These are phyloP conservation scores for Papilio aristodemus DNA, from an alignment of 1,140 invertebrate species.

Conservation along the genomic window DNA sequence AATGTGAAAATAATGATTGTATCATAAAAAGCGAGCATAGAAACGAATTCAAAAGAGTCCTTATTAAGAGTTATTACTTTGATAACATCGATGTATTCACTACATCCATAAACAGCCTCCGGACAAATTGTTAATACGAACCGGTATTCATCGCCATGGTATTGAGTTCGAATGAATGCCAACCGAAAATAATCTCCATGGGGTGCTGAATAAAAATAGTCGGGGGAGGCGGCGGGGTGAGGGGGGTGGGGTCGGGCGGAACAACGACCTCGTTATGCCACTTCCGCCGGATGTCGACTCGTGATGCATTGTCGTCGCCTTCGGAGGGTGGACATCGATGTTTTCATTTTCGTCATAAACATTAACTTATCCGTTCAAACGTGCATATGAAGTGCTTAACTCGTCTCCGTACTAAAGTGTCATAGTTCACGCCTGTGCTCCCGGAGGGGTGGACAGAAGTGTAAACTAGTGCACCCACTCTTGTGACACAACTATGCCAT, in stretches of 20 bases:
- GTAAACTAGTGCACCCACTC: too few species aligned
- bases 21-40: slow-evolving; percentile 22
- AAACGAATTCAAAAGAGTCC: slow-evolving; percentile 36
- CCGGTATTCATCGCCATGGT: slow-evolving; percentile 69
- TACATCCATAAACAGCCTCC: slow-evolving; percentile 48
- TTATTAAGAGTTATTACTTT: slow-evolving; percentile 53
- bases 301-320: slow-evolving; percentile 65
- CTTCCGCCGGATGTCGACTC: slow-evolving; percentile 73
- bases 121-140: slow-evolving; percentile 67
- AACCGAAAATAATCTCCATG: slow-evolving; percentile 66
- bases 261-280: slow-evolving; percentile 74
- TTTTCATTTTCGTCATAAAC: slow-evolving; percentile 61
- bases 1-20: neutral
- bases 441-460: too few species aligned
- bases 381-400: neutral
- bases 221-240: slow-evolving; percentile 26
- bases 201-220: slow-evolving; percentile 55
- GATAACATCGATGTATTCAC: slow-evolving; percentile 43
- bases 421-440: too few species aligned
- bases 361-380: slow-evolving; percentile 48
- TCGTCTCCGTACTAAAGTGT: neutral
- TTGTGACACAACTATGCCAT: too few species aligned
- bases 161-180: slow-evolving; percentile 65
- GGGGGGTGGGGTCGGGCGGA: slow-evolving; percentile 45
- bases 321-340: slow-evolving; percentile 58